Conservation (phyloP, 2,888 invertebrate species). For the Diabrotica balteata region DNA sequence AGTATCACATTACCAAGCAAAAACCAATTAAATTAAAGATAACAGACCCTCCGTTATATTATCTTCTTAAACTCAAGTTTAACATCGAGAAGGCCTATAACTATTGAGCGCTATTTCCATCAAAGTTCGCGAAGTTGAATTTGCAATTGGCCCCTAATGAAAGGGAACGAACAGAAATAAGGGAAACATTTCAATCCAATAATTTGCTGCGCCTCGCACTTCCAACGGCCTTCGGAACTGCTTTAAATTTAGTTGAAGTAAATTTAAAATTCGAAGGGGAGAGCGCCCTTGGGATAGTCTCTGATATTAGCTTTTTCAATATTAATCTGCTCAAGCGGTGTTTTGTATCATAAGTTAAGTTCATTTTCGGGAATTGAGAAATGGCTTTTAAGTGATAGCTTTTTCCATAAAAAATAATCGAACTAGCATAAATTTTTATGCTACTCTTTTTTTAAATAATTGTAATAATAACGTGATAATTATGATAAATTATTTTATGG, state of each 20-base stretch:
- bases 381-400: too few species aligned
- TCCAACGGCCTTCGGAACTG: conserved; percentile 8
- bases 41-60: background rate
- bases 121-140: conserved; percentile 14
- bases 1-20: background rate
- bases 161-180: conserved; percentile 13
- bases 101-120: conserved; percentile 10
- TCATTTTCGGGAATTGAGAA: too few species aligned
- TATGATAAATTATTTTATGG: too few species aligned
- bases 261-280: background rate
- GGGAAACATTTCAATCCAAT: conserved; percentile 17
- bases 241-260: background rate
- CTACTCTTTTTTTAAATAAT: too few species aligned
- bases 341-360: too few species aligned
- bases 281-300: too few species aligned
- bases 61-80: conserved; percentile 2
- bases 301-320: too few species aligned
- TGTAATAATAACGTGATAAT: too few species aligned
- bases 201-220: conserved; percentile 8
- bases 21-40: background rate
- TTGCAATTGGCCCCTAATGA: conserved; percentile 15
- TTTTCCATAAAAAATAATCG: too few species aligned
- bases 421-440: too few species aligned
- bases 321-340: too few species aligned
- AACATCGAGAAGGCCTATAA: background rate